Conservation (phyloP, 2,888 invertebrate species). For the Tetropium fuscum region DNA sequence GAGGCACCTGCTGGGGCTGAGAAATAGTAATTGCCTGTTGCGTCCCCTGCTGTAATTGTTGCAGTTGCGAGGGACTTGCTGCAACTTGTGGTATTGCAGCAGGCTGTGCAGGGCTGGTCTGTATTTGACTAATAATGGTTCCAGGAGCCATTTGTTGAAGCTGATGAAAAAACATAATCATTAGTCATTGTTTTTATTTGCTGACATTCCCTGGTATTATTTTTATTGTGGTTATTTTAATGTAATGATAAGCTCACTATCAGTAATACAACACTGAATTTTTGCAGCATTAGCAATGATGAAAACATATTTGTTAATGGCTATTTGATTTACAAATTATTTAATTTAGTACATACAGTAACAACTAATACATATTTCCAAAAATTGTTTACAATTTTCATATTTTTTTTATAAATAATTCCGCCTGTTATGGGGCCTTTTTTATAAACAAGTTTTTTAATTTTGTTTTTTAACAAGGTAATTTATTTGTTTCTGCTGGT, state of each 20-base stretch:
- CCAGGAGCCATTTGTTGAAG: conserved; percentile 68
- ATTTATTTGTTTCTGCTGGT: no score
- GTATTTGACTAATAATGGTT: conserved; percentile 65
- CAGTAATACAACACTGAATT: conserved; percentile 2
- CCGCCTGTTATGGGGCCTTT: no score
- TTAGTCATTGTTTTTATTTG: conserved; percentile 16
- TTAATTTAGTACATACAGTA: no score
- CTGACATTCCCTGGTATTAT: conserved; percentile 3
- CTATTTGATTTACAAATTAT: no score
- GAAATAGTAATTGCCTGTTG: conserved; percentile 53
- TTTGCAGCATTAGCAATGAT: not conserved
- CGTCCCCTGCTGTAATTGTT: conserved; percentile 51
- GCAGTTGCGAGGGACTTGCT: conserved; percentile 56
- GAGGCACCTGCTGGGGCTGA: conserved; percentile 60
- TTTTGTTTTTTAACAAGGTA: no score
- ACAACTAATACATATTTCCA: no score
- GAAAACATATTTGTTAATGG: no score
- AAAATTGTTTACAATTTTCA: no score
- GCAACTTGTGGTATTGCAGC: conserved; percentile 59
- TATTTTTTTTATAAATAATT: no score
- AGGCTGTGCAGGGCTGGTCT: conserved; percentile 55
- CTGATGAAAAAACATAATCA: conserved; percentile 18
- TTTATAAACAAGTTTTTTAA: no score
- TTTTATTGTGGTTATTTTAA: conserved; percentile 20
- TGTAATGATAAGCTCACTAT: conserved; percentile 18